These are phyloP conservation scores for Clitarchus hookeri DNA, from an alignment of 2,888 invertebrate species.

Conservation along the genomic window DNA sequence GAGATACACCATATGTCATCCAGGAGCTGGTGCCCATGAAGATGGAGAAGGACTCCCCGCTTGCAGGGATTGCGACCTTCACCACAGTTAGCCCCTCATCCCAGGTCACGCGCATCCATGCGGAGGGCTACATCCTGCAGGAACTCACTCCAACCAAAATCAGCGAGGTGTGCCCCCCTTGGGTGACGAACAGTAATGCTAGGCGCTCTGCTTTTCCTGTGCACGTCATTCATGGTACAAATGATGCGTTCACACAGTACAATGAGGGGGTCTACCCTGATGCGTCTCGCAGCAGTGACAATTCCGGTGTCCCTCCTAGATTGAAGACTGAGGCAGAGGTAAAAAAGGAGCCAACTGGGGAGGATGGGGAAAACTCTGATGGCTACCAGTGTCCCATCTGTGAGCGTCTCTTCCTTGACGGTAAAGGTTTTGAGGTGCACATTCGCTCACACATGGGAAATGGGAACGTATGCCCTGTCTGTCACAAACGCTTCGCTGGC, in stretches of 20 bases:
- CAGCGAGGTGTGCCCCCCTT: not conserved
- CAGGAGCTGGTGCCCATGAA: slow-evolving; percentile 24
- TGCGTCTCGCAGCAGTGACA: not conserved
- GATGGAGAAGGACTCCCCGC: slow-evolving; percentile 21
- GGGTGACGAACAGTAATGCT: not conserved
- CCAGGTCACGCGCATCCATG: not conserved
- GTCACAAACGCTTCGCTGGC: slow-evolving; percentile 20
- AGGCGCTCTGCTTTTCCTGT: not conserved
- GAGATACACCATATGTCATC: not conserved
- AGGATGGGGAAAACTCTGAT: not conserved
- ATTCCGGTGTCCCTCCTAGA: not conserved
- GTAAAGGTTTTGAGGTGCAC: slow-evolving; percentile 16
- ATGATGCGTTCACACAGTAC: not conserved
- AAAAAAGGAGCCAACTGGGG: not conserved
- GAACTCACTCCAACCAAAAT: slow-evolving; percentile 1
- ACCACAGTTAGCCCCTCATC: not conserved
- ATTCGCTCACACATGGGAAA: slow-evolving; percentile 20
- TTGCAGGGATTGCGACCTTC: not conserved
- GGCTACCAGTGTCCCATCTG: slow-evolving; percentile 17
- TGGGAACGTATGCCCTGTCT: slow-evolving; percentile 19
- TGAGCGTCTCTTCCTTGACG: not conserved
- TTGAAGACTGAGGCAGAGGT: slow-evolving; percentile 4
- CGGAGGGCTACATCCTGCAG: slow-evolving; percentile 21
- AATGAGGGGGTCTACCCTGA: not conserved
- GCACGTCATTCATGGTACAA: not conserved